These are phyloP conservation scores for Ciona savignyi DNA, from an alignment of 23 tunicate species.

Conservation along the genomic window DNA sequence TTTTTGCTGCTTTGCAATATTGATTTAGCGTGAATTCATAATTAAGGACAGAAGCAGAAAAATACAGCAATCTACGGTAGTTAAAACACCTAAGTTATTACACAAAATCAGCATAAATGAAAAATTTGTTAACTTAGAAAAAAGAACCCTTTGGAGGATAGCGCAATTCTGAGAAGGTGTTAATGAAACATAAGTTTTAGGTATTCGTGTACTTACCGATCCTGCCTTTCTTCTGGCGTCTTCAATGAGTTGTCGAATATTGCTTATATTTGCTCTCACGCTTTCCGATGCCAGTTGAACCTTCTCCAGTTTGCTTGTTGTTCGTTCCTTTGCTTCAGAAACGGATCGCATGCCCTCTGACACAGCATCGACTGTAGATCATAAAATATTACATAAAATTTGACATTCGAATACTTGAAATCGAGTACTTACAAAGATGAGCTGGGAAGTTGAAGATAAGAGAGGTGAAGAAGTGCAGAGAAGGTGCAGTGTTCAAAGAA, in stretches of 20 bases:
- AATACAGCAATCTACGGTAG: no score
- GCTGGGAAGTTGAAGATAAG: slow-evolving; percentile 19
- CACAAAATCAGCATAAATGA: no score
- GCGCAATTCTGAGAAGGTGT: no score
- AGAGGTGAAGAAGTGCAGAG: slow-evolving; percentile 17
- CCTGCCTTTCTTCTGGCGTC: slow-evolving; percentile 70
- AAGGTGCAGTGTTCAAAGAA: neutral
- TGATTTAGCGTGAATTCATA: no score
- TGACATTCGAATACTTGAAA: neutral
- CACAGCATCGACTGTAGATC: slow-evolving; percentile 31
- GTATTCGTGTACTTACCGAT: slow-evolving; percentile 37
- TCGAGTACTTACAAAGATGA: neutral
- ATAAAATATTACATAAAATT: neutral
- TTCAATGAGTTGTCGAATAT: slow-evolving; percentile 55
- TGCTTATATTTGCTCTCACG: slow-evolving; percentile 30
- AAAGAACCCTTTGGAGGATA: no score
- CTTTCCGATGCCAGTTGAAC: slow-evolving; percentile 26
- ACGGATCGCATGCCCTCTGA: slow-evolving; percentile 14
- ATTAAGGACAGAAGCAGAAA: no score
- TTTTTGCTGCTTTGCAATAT: no score
- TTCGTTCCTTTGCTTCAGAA: slow-evolving; percentile 1
- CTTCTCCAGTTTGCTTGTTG: neutral
- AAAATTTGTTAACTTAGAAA: no score
- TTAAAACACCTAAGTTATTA: no score
- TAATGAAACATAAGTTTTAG: no score